Conservation (phyloP, 2,888 invertebrate species). For the Chaetogeoica ovagalla region DNA sequence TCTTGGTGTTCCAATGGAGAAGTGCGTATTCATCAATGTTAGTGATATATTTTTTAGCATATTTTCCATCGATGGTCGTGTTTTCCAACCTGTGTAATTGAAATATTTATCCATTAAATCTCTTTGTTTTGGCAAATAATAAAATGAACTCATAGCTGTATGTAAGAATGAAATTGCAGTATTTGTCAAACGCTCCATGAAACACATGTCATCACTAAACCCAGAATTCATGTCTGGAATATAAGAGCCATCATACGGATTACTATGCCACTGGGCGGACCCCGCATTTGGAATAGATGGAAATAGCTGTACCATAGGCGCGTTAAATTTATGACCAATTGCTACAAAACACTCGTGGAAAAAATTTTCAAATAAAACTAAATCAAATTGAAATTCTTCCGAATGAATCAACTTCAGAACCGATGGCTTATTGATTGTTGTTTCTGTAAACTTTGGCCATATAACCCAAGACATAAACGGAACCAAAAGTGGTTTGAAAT, state of each 20-base stretch:
- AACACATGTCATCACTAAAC: conserved; percentile 39
- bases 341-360: conserved; percentile 44
- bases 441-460: conserved; percentile 44
- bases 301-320: conserved; percentile 32
- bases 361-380: conserved; percentile 46
- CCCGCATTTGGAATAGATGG: conserved; percentile 35
- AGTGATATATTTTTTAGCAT: conserved; percentile 49
- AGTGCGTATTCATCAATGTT: conserved; percentile 45
- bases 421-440: conserved; percentile 20
- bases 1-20: conserved; percentile 43
- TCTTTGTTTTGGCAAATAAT: conserved; percentile 31
- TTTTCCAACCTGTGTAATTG: conserved; percentile 42
- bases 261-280: conserved; percentile 18
- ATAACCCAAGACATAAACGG: conserved; percentile 31
- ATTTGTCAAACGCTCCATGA: conserved; percentile 34
- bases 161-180: conserved; percentile 22
- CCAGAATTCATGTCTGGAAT: conserved; percentile 42
- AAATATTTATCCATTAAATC: conserved; percentile 43
- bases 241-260: conserved; percentile 28
- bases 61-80: conserved; percentile 15
- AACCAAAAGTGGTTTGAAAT: conserved; percentile 26
- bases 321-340: conserved; percentile 47
- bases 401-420: conserved; percentile 36
- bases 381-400: conserved; percentile 27
- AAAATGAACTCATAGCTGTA: conserved; percentile 23